A percentile compares a stretch with the other conserved stretches of the same genome.
Evolutionary conservation across 2,113 vertebrate species (phyloP).

Genomic region (Callipepla californica): DNA sequence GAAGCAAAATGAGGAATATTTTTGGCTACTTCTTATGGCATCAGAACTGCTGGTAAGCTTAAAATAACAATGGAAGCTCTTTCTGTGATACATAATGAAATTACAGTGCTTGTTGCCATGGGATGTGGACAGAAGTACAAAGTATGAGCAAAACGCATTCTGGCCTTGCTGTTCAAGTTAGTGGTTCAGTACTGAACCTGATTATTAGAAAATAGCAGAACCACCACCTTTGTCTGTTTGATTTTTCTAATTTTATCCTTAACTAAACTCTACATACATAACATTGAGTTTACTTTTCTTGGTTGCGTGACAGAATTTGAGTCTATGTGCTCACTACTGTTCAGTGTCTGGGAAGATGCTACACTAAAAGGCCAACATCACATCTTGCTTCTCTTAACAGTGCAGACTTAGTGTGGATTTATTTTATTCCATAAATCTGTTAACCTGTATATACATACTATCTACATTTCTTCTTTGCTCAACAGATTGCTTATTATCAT

Average conservation of each 20-base stretch:
- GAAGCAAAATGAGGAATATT: neutral
- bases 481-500: neutral
- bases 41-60: neutral
- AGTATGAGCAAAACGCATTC: neutral
- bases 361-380: neutral
- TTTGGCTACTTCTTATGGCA: neutral
- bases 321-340: neutral
- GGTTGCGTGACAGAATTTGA: neutral
- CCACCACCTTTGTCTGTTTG: too few species aligned
- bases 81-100: too few species aligned
- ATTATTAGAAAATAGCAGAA: neutral
- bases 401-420: too few species aligned
- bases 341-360: too few species aligned
- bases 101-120: neutral
- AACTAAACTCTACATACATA: neutral
- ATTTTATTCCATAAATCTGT: neutral
- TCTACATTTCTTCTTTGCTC: neutral
- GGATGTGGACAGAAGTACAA: neutral
- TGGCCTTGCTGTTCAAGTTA: neutral
- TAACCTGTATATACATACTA: neutral
- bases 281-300: neutral
- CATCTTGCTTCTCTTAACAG: neutral
- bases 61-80: neutral
- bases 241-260: too few species aligned
- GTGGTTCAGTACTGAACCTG: too few species aligned